Evolutionary conservation across 1,140 invertebrate genomes (phyloP), one percentile per base, ranked within the genome.

Genomic region (Calephelis nemesis): DNA sequence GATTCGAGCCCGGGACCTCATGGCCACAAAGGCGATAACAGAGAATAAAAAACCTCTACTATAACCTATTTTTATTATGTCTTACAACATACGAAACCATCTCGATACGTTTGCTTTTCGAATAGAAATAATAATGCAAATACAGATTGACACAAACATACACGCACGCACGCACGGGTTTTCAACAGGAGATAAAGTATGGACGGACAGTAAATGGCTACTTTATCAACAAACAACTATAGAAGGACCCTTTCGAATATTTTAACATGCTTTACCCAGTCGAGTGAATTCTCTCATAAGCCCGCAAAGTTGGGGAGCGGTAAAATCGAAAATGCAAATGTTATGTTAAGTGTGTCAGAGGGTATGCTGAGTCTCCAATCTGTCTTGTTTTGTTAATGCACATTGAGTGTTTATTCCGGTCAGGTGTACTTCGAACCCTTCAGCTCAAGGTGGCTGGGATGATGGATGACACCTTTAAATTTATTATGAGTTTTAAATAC

Each of bases 261-360:
- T 68, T 67, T 70, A 68, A 67, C 63, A 71, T 66, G 62, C 40
- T 69, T 71, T 74, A 58, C 30, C 7, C 54, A 60, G 54, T 60
- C 30, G 54, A 60, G 39, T 60, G 54, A 60, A 60, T 60, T 40
- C 19, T 60, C 54, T 60, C 54, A 40, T 60, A 60, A 60, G 39
- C 54, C 30, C 54, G 54, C 39, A 40, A 79, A 85, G 78, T 82
- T 78, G 79, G 76, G 77, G 79, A 81, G 68, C 69, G 62, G 58
- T 67, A 70, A 77, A 67, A 82, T 85, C 81, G 82, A 84, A 84
- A 85, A 88, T 85, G 85, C 79, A 84, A 88, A 88, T 86, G 84
- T 84, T 84, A 85, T 85, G 82, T 81, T 82, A 84, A 82, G 84
- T 74, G 75, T 78, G 83, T 79, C 79, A 82, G 76, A 75, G 76